Evolutionary conservation across 1,140 invertebrate species (phyloP), one percentile per base, ranked within the genome.

Genomic region (Drosophila prosaltans): DNA sequence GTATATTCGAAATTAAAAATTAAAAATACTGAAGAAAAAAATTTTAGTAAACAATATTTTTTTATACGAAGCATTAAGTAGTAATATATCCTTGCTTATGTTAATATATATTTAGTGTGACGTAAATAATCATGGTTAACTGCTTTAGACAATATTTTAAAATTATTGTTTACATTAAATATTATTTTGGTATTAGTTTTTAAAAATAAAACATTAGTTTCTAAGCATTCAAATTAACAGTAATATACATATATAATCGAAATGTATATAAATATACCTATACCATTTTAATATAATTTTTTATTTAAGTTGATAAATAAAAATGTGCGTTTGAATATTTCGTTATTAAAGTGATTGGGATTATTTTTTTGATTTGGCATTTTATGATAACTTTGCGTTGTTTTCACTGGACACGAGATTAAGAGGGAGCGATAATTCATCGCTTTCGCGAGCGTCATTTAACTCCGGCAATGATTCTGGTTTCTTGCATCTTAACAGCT

Each of bases 361-460:
- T 76, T 45, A 66, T 76, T 45, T 65, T 84, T 82, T 85, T 26
- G 61, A 86, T 90, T 90, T 90, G 86, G 86, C 88, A 88, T 90
- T 83, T 71, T 86, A 90, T 86, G 86, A 83, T 78, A 90, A 83
- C 77, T 90, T 90, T 74, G 86, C 72, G 81, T 81, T 90, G 81
- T 81, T 90, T 86, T 90, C 86, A 90, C 82, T 90, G 88, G 86
- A 90, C 74, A 90, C 86, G 83, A 90, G 86, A 72, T 90, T 90
- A 72, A 90, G 86, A 74, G 86, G 86, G 74, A 85, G 77, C 69
- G 80, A 81, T 32, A 86, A 72, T 68, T 90, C 86, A 59, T 84
- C 78, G 71, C 72, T 74, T 76, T 80, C 80, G 62, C 78, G 72
- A 73, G 71, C 69, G 62, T 88, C 77, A 74, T 80, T 88, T 59